Evolutionary conservation across 2,888 invertebrate genomes (phyloP).

Genomic region (Cosmia pyralina): DNA sequence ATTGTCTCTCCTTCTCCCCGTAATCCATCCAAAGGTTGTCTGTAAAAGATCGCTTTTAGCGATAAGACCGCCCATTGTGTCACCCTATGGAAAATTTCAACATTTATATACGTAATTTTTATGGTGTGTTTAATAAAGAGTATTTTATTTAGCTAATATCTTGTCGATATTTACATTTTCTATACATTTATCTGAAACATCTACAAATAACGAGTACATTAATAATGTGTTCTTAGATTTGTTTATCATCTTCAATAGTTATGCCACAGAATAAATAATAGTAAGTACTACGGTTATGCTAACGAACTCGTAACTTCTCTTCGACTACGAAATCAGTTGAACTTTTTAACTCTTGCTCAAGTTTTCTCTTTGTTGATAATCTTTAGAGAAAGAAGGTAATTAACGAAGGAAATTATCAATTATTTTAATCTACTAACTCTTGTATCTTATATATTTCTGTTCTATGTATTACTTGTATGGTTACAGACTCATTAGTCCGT

Average conservation of each 20-base stretch:
- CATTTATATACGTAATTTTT: too few species aligned
- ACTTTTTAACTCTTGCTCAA: constrained; percentile 42
- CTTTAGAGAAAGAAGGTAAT: constrained; percentile 14
- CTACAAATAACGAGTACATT: constrained; percentile 25
- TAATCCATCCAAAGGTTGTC: too few species aligned
- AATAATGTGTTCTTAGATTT: constrained; percentile 33
- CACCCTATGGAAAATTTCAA: too few species aligned
- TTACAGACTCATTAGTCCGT: constrained; percentile 8
- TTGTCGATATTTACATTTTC: constrained; percentile 7
- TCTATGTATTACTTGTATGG: not conserved
- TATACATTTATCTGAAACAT: not conserved
- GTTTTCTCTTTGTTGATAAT: constrained; percentile 37
- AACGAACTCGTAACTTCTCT: constrained; percentile 40
- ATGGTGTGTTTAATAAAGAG: too few species aligned
- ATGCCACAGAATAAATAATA: too few species aligned
- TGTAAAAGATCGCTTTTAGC: too few species aligned
- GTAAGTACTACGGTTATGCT: constrained; percentile 35
- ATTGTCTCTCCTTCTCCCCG: too few species aligned
- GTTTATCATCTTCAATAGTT: constrained; percentile 32
- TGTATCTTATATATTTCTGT: not conserved
- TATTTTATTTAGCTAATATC: too few species aligned
- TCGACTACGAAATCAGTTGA: constrained; percentile 19
- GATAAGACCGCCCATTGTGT: too few species aligned
- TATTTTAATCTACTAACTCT: not conserved
- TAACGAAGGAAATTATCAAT: constrained; percentile 20